phyloP scores from a whole-genome alignment of 2,113 vertebrate species.

The Laticauda colubrina region DNA sequence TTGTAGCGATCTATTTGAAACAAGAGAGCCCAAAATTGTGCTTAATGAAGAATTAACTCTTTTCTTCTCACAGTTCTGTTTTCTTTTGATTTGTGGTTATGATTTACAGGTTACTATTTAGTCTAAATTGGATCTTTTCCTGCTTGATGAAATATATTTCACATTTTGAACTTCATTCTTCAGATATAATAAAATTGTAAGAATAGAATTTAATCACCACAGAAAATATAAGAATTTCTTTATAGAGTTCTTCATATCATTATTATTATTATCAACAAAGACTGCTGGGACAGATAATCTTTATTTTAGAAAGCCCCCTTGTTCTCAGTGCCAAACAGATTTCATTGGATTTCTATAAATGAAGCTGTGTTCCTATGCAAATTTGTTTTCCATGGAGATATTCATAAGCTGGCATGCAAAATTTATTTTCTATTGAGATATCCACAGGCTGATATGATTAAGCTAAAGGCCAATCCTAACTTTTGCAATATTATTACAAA shows the following conservation, averaged over 20 bases:
- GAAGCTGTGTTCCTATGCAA: background rate
- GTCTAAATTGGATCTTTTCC: constrained; percentile 51
- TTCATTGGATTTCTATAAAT: background rate
- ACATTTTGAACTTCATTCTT: constrained; percentile 50
- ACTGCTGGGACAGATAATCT: background rate
- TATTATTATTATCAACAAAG: background rate
- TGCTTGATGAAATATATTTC: constrained; percentile 13
- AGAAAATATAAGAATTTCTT: background rate
- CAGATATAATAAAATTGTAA: constrained; percentile 25
- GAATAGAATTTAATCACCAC: constrained; percentile 33
- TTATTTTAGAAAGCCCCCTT: background rate
- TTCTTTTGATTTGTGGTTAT: constrained; percentile 30
- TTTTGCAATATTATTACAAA: background rate
- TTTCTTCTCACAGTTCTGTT: constrained; percentile 46
- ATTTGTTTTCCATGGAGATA: background rate
- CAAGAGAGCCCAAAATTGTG: background rate
- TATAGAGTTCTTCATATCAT: background rate
- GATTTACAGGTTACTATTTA: constrained; percentile 58
- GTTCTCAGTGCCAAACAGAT: background rate
- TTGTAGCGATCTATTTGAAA: background rate
- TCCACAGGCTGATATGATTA: background rate
- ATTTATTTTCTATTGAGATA: background rate
- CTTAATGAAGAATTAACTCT: constrained; percentile 20
- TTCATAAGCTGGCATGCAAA: background rate
- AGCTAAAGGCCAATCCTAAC: background rate